phyloP scores from a whole-genome alignment of 2,888 invertebrate species.

The Hydrotaea diabolus region DNA sequence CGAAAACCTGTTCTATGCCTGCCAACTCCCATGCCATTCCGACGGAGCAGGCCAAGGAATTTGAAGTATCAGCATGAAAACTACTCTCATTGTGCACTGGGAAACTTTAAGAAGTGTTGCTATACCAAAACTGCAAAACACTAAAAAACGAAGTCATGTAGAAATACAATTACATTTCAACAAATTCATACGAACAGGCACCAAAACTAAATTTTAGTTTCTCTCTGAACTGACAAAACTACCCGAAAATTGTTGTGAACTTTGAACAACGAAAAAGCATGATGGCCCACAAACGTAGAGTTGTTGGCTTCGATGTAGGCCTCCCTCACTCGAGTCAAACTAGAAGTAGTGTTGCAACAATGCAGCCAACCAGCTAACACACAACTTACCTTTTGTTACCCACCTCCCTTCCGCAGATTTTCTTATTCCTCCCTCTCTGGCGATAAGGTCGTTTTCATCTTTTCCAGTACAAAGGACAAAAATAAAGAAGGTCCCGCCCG shows the following conservation, averaged over 20 bases:
- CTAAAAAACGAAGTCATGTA: conserved; percentile 24
- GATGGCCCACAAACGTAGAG: background rate
- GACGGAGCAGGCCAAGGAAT: background rate
- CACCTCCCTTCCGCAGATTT: background rate
- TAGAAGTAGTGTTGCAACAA: conserved; percentile 54
- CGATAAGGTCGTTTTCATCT: background rate
- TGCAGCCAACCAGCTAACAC: background rate
- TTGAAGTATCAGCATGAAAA: conserved; percentile 38
- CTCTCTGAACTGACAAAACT: conserved; percentile 1
- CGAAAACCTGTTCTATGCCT: background rate
- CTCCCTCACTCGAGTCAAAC: too few species aligned
- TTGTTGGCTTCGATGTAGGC: conserved; percentile 9
- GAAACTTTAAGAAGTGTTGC: conserved; percentile 22
- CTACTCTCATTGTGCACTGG: background rate
- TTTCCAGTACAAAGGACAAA: conserved; percentile 28
- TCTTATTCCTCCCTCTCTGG: background rate
- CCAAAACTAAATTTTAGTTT: conserved; percentile 1
- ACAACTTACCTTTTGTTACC: conserved; percentile 56
- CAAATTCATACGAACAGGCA: background rate
- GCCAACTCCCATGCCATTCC: background rate
- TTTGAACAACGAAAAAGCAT: background rate
- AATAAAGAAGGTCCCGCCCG: conserved; percentile 23
- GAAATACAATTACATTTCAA: conserved; percentile 36
- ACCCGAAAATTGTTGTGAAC: conserved; percentile 8
- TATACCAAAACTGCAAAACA: background rate